phyloP scores from a whole-genome alignment of 2,113 vertebrate species.

The Plotosus lineatus region DNA sequence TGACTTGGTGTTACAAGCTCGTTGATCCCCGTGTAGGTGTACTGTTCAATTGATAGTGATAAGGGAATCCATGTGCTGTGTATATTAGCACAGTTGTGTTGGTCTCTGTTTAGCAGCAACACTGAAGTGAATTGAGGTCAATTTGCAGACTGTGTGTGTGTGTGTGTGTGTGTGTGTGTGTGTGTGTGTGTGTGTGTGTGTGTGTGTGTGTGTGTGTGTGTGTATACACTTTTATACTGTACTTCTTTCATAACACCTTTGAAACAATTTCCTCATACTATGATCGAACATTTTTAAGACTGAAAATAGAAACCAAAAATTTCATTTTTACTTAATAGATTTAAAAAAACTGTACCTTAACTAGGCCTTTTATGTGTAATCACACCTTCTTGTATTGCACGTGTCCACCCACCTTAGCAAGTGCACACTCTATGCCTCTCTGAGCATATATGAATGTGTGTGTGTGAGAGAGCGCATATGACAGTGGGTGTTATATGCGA shows the following conservation, averaged over 20 bases:
- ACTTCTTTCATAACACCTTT: too few species aligned
- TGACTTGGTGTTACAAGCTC: neutral
- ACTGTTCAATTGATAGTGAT: neutral
- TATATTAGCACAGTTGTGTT: neutral
- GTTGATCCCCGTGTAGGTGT: neutral
- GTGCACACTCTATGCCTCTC: too few species aligned
- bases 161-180: neutral
- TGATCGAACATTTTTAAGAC: too few species aligned
- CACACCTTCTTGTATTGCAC: too few species aligned
- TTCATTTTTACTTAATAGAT: too few species aligned
- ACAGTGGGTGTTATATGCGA: slow-evolving; percentile 9
- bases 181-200: neutral
- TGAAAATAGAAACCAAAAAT: too few species aligned
- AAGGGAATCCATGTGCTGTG: neutral
- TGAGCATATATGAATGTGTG: too few species aligned
- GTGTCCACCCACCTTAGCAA: too few species aligned
- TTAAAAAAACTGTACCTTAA: too few species aligned
- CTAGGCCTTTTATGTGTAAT: too few species aligned
- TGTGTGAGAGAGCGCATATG: neutral
- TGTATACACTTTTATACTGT: too few species aligned
- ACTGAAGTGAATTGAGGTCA: neutral
- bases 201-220: neutral
- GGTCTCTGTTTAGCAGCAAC: neutral
- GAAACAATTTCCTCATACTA: too few species aligned
- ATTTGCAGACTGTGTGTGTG: neutral